Evolutionary conservation across 2,797 vertebrate genomes (phyloP), one percentile per base, ranked within the genome.

Genomic region (Masticophis lateralis): DNA sequence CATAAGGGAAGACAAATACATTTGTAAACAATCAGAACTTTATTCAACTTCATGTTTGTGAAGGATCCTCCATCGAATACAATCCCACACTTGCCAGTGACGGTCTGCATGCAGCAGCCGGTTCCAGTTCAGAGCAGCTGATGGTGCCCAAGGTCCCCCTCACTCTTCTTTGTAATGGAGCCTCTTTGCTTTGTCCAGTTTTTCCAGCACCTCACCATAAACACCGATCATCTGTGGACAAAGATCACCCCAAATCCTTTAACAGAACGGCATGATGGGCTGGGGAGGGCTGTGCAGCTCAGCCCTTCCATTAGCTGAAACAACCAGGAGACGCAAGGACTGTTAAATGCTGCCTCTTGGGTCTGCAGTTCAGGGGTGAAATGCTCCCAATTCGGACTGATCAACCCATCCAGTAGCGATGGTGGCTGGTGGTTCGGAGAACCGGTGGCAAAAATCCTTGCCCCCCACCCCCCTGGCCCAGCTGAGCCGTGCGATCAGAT

Each of bases 191-290:
- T 97, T 98, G 96, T 98, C 97, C 96, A 99, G 11, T 95, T 97
- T 97, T 96, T 98, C 98, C 97, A 98, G 96, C 93, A 99, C 97
- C 94, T 99, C 98, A 89, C 97, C 96, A 95, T 99, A 99, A 69
- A 99, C 98, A 91, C 95, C 94, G 32, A 98, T 97, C 98, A 99
- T 98, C 99, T 99, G 97, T 87, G 96, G 95, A 95, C 96, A 0
- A 96, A 0, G 95, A 96, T 1, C 92, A 93, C 16, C 92, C 88
- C 89, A 0, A 94, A 20, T 37, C 87, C 92, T 93, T 37, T 93
- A 27, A 90, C 86, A 87, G 92, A 92, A 43, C n/a, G 83, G 27
- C 18, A 25, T 57, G 93, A 57, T 32, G 32, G 43, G 91, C 59
- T 94, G 47, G 3, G 25, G 89, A 56, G 16, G 95, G 69, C 69